phyloP scores from a whole-genome alignment of 2,113 vertebrate genomes.

The Plecturocebus donacophilus region DNA sequence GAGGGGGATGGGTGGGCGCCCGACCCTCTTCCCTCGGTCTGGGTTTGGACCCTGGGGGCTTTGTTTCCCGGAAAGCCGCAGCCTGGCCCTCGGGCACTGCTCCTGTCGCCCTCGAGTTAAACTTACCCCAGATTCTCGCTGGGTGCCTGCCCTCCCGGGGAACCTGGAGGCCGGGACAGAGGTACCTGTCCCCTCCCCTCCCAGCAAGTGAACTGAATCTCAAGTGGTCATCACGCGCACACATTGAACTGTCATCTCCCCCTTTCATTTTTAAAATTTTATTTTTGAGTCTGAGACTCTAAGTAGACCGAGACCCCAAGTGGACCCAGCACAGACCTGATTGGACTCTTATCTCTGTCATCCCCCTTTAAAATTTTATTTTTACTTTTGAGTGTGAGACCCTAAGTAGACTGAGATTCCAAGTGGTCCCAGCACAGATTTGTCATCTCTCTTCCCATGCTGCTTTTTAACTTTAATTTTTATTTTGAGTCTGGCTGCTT shows the following conservation, averaged over 20 bases:
- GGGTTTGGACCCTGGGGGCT: neutral
- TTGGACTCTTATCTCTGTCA: neutral
- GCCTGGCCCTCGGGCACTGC: neutral
- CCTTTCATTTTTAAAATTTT: no score
- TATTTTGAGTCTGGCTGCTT: neutral
- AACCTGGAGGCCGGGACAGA: neutral
- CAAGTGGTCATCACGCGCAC: neutral
- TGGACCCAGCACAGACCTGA: neutral
- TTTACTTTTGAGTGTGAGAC: neutral
- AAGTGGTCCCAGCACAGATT: neutral
- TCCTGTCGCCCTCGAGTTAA: neutral
- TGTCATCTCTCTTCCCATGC: neutral
- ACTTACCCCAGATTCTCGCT: neutral
- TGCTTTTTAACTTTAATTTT: neutral
- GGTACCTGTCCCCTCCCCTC: neutral
- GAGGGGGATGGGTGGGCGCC: neutral
- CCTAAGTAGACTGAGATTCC: neutral
- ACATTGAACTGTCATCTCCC: neutral
- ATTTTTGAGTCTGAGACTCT: neutral
- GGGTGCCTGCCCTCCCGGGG: neutral
- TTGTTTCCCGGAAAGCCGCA: constrained; percentile 3
- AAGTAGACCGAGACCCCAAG: neutral
- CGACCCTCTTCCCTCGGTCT: neutral
- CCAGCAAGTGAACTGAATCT: neutral
- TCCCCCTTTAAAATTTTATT: neutral